phyloP scores from a whole-genome alignment of 2,113 vertebrate genomes.

The Oreotrochilus melanogaster region DNA sequence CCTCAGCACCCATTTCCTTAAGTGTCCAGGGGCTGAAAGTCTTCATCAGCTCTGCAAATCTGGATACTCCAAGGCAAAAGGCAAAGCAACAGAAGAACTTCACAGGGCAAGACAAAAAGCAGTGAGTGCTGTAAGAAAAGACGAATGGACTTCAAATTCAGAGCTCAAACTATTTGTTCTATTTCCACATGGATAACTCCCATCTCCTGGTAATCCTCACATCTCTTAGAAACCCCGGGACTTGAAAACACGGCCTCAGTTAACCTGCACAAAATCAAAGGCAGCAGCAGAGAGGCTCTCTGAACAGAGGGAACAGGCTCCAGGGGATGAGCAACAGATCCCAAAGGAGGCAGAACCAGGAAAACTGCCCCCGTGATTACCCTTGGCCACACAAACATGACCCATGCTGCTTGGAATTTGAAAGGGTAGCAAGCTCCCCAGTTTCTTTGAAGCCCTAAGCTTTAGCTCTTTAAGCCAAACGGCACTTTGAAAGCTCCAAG shows the following conservation, averaged over 20 bases:
- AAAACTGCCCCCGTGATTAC: not conserved
- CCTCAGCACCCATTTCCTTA: not conserved
- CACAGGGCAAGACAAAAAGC: not conserved
- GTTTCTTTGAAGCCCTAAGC: constrained; percentile 8
- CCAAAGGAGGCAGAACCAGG: not conserved
- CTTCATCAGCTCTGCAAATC: not conserved
- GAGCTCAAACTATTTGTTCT: not conserved
- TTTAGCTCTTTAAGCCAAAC: constrained; percentile 41
- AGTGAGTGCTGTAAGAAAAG: not conserved
- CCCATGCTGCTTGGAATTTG: not conserved
- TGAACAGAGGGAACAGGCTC: not conserved
- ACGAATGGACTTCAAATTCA: not conserved
- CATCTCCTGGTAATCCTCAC: not conserved
- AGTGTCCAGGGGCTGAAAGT: not conserved
- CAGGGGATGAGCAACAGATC: not conserved
- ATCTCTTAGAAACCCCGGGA: not conserved
- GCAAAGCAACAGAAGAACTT: not conserved
- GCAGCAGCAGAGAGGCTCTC: not conserved
- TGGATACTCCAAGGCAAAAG: not conserved
- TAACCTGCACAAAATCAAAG: not conserved
- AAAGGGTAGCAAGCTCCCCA: not conserved
- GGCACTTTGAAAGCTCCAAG: not conserved
- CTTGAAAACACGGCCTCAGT: not conserved
- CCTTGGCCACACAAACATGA: not conserved
- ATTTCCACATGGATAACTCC: constrained; percentile 4